Evolutionary conservation across 2,888 invertebrate genomes (phyloP), one percentile per base, ranked within the genome.

Genomic region (Philopedon plagiatum): DNA sequence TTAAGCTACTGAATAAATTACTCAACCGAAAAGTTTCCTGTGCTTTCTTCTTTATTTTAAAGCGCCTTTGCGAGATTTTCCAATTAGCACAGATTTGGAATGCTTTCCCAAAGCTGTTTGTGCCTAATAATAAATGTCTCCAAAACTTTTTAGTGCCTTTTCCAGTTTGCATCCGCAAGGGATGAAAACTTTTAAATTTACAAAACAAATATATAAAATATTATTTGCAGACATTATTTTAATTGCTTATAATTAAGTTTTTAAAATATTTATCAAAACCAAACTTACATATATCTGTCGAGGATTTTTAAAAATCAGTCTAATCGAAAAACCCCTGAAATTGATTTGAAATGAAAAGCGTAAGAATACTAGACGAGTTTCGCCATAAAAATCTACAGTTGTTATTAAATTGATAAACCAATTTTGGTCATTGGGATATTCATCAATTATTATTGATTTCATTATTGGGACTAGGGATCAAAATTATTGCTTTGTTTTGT

Each of bases 61-160:
- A 51, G 51, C 51, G 29, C 29, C 51, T 29, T 29, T 51, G 51
- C 51, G 51, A 51, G 29, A 51, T 51, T 51, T 51, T 51, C 29
- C 51, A 51, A 51, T 51, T 51, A 51, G 51, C 51, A 51, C 51
- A 51, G 51, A 51, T 51, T 51, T 51, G 26, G 29, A 51, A 29
- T 51, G 26, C 51, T 51, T 29, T 26, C 29, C 29, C 26, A 51
- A 51, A 51, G 51, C 29, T 51, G 51, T 51, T 51, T 51, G 29
- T 29, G 51, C 51, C 46, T 46, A 46, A 46, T 46, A 46, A 46
- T 46, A 46, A 46, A 46, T 46, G 46, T 46, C 46, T 19, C 21
- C 46, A 46, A 5, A 51, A 51, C 15, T 51, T 51, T 51, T 29
- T 51, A 23, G 46, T 46, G 46, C 46, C 21, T 23, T 46, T 21